Conservation (phyloP, 2,113 vertebrate genomes). For the Pseudopipra pipra region DNA sequence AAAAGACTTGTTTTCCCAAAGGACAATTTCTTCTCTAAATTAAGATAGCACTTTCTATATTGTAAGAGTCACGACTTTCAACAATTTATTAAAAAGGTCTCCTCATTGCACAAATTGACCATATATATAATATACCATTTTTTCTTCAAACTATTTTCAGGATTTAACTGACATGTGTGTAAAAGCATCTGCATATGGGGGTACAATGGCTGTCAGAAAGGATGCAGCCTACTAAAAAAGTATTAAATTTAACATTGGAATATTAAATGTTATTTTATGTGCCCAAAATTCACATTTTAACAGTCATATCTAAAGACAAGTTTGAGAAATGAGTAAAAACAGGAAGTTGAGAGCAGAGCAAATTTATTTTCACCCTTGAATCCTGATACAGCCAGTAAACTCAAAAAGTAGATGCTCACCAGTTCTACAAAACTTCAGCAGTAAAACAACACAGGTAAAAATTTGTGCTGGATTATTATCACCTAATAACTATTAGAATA, state of each 20-base stretch:
- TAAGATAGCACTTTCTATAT: not conserved
- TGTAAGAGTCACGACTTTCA: not conserved
- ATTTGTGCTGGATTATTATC: not conserved
- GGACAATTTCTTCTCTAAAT: not conserved
- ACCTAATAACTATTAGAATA: not conserved
- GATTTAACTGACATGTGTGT: not conserved
- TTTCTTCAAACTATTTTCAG: not conserved
- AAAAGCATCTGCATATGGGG: not conserved
- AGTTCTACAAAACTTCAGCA: not conserved
- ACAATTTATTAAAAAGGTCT: not conserved
- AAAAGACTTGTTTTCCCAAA: not conserved
- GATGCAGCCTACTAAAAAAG: not conserved
- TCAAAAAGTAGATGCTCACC: not conserved
- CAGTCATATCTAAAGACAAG: not conserved
- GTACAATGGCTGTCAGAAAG: not conserved
- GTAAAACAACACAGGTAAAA: not conserved
- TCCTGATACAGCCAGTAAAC: not conserved
- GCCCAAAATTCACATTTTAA: not conserved
- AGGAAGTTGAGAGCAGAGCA: not conserved
- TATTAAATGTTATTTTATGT: not conserved
- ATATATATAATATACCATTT: not conserved
- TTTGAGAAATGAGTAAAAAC: not conserved
- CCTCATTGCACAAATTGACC: not conserved
- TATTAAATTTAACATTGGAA: not conserved
- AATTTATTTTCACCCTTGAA: not conserved